A percentile compares a stretch with the other conserved stretches of the same genome.
Conservation (phyloP, 2,113 vertebrate genomes). For the Petaurus breviceps region DNA sequence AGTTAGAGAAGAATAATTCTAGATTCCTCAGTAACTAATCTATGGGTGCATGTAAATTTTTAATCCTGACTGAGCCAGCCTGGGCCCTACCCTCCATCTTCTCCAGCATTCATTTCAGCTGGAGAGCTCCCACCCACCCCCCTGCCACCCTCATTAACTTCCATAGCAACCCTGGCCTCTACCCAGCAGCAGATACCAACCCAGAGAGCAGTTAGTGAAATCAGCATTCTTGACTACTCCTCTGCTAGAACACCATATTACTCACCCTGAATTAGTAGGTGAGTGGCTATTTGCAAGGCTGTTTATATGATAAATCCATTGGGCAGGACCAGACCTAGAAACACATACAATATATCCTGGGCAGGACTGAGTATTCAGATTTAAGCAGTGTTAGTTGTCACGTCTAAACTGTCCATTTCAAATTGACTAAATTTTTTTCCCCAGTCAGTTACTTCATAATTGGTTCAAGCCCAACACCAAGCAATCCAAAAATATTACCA, state of each 20-base stretch:
- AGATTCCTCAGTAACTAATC: background rate
- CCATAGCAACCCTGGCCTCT: background rate
- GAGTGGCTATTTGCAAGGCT: slow-evolving; percentile 27
- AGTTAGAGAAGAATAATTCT: background rate
- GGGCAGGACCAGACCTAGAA: background rate
- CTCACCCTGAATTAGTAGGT: slow-evolving; percentile 5
- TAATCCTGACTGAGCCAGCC: background rate
- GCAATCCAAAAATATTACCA: background rate
- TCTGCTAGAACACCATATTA: slow-evolving; percentile 18
- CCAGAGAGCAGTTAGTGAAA: slow-evolving; percentile 31
- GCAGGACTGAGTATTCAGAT: slow-evolving; percentile 28
- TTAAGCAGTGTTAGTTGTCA: background rate
- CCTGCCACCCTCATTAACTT: background rate
- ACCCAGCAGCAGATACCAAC: background rate
- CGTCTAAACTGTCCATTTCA: slow-evolving; percentile 25
- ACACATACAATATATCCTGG: background rate
- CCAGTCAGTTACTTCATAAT: background rate
- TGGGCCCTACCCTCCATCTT: background rate
- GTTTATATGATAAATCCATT: slow-evolving; percentile 9
- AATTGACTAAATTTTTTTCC: slow-evolving; percentile 38
- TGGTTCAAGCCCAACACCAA: background rate
- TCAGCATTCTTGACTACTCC: slow-evolving; percentile 14
- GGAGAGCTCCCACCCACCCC: background rate
- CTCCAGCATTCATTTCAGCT: background rate
- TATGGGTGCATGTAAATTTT: background rate